Conservation (phyloP, 2,113 vertebrate genomes). For the Capra hircus region DNA sequence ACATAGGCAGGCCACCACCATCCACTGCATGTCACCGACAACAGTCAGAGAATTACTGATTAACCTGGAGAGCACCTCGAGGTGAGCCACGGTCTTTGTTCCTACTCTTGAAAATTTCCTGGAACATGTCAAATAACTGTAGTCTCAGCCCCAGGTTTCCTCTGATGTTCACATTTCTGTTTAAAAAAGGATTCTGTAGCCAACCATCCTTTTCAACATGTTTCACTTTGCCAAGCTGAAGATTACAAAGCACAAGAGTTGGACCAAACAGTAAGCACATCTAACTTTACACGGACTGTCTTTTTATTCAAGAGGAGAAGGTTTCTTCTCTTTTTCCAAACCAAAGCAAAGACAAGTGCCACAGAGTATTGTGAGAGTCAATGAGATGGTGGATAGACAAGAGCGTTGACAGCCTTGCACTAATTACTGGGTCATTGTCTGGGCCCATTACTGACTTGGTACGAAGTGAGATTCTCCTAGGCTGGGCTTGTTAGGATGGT, state of each 20-base stretch:
- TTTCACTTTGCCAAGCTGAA: background rate
- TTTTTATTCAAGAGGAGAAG: background rate
- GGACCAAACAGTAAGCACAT: background rate
- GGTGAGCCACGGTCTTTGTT: background rate
- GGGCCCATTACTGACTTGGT: background rate
- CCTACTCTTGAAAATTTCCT: background rate
- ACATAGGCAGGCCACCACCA: background rate
- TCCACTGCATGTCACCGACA: background rate
- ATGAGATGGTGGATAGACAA: background rate
- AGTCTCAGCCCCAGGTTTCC: background rate
- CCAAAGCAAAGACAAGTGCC: background rate
- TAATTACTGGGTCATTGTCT: background rate
- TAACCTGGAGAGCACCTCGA: background rate
- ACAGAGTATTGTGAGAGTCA: fast-evolving
- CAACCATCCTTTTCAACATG: background rate
- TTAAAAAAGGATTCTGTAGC: background rate
- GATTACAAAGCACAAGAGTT: background rate
- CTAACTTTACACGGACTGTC: background rate
- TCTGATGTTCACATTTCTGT: background rate
- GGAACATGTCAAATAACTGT: background rate
- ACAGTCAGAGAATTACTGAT: background rate
- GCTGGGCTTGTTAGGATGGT: background rate
- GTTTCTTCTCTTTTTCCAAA: background rate
- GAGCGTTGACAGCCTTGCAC: background rate
- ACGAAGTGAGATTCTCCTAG: background rate